phyloP scores from a whole-genome alignment of 2,113 vertebrate species.

The Sinocyclocheilus grahami region DNA sequence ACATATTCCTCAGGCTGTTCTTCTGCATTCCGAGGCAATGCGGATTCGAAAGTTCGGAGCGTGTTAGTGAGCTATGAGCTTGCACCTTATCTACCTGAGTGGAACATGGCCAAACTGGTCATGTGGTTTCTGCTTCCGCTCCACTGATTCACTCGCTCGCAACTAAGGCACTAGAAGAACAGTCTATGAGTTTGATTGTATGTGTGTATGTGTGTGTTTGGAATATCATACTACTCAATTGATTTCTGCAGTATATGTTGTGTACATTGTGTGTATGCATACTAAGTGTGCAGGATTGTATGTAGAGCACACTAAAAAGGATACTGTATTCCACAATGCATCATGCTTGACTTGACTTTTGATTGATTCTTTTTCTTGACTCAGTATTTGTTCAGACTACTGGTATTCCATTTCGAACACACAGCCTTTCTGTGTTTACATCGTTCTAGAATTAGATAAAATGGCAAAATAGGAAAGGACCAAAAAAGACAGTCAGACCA shows the following conservation, averaged over 20 bases:
- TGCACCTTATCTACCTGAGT: not conserved
- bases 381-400: not conserved
- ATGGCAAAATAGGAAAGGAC: slow-evolving; percentile 2
- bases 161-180: not conserved
- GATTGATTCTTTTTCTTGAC: not conserved
- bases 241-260: not conserved
- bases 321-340: not conserved
- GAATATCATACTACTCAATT: not conserved
- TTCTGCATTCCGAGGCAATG: not conserved
- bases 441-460: not conserved
- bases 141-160: slow-evolving; percentile 5
- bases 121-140: slow-evolving; percentile 45
- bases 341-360: not conserved
- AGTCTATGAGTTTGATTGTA: not conserved
- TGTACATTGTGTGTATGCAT: not conserved
- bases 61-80: not conserved
- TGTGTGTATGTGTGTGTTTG: not conserved
- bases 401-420: not conserved
- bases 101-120: slow-evolving; percentile 17
- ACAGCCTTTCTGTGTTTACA: not conserved
- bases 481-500: not conserved
- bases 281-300: not conserved
- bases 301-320: not conserved
- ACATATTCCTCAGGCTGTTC: not conserved
- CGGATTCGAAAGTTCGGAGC: not conserved